Base-by-base conservation (phyloP, 2,797 vertebrate species). In the Philypnodon macrostomus region DNA sequence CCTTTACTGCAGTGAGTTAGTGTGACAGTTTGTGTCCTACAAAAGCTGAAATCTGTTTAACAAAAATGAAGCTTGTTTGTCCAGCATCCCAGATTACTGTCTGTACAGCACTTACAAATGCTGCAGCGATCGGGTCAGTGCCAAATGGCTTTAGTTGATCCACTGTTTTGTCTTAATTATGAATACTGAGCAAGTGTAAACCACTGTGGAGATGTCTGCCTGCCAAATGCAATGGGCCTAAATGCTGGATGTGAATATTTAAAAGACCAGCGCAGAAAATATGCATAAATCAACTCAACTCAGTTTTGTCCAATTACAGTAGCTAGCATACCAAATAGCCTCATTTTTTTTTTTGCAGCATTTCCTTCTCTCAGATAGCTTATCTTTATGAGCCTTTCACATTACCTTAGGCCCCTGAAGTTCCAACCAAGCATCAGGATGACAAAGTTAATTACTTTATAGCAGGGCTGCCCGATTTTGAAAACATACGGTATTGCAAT, bases 141-240 rank as follows among this genome's bases (percentile, higher is more conserved):
- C 63, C 41, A 53, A 49, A 50, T 57, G 49, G 45, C 52, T 71
- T 58, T 13, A 42, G 42, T 30, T 59, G 37, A 55, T 45, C n/a
- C 7, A 4, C n/a, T 60, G 60, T 38, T 53, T 53, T 56, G 49
- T 26, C 30, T 52, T 58, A 36, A 41, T 68, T 47, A 60, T 65
- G 39, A 57, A 29, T 26, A 58, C 42, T 47, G 31, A 69, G 19
- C 46, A 14, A 23, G 27, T 53, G n/a, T 19, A 19, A 26, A 17
- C 31, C 14, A 7, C 27, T 34, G 27, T 44, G 19, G 31, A 58
- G 30, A 26, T 47, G 33, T 26, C 8, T 13, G 37, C 32, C 39
- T 62, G 61, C 34, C 44, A 73, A 66, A 41, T 37, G 7, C 13
- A 11, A 18, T 14, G 19, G 48, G 54, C 35, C 12, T 55, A 40